Evolutionary conservation across 2,888 invertebrate species (phyloP).

Genomic region (Bugula neritina): DNA sequence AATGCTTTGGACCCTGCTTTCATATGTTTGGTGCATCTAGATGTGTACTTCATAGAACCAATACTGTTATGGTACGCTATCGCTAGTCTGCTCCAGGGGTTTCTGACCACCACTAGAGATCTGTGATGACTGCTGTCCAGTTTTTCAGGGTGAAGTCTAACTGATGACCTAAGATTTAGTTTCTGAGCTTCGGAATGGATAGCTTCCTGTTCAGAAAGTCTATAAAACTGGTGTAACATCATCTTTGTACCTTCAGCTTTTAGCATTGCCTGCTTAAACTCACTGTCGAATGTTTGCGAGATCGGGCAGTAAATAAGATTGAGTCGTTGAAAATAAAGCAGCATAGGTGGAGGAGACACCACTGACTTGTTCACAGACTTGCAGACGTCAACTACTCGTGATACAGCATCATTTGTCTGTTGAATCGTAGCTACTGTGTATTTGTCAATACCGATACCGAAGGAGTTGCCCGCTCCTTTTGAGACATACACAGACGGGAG

Average conservation of each 20-base stretch:
- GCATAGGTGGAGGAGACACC: background rate
- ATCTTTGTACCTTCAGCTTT: background rate
- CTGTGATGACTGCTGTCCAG: background rate
- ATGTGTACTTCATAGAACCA: background rate
- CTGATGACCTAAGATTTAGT: background rate
- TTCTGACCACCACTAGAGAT: background rate
- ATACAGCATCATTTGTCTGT: background rate
- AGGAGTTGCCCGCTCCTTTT: background rate
- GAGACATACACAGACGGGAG: background rate
- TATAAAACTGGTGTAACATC: background rate
- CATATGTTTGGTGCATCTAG: background rate
- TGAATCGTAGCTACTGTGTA: background rate
- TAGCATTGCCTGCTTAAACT: conserved; percentile 11
- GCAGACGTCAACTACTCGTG: background rate
- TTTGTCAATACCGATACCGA: background rate
- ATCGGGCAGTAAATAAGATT: background rate
- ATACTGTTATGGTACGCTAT: background rate
- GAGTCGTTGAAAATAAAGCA: background rate
- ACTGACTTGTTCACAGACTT: background rate
- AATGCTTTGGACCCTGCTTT: background rate
- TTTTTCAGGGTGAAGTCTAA: background rate
- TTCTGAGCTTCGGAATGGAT: conserved; percentile 8
- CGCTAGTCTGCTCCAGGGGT: conserved; percentile 10
- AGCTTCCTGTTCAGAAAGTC: background rate
- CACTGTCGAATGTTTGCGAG: background rate